Percentiles rank a stretch among this genome's conserved stretches.
Conservation (phyloP, 2,797 vertebrate genomes). For the Siniperca undulata region DNA sequence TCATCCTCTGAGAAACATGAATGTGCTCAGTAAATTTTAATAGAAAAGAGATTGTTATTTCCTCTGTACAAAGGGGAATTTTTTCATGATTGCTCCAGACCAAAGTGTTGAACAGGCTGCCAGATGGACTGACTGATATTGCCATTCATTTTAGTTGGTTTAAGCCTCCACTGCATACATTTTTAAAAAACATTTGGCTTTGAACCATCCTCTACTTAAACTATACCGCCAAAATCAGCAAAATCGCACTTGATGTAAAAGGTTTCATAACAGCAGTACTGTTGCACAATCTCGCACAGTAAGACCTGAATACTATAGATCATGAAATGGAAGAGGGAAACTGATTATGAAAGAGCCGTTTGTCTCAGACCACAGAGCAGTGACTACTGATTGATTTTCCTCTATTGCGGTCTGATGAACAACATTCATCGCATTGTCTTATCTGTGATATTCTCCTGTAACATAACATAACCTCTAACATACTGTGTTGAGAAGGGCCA, state of each 20-base stretch:
- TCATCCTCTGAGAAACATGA: neutral
- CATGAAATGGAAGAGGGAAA: neutral
- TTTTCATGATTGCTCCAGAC: neutral
- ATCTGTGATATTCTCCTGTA: constrained; percentile 19
- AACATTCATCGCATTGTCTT: constrained; percentile 37
- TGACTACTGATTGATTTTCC: neutral
- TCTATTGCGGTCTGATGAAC: constrained; percentile 22
- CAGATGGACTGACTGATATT: neutral
- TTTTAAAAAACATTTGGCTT: neutral
- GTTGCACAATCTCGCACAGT: neutral
- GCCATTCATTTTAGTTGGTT: neutral
- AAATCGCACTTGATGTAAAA: neutral
- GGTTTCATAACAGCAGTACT: neutral
- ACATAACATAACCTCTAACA: constrained; percentile 10
- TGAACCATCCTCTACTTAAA: neutral
- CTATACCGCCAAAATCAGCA: neutral
- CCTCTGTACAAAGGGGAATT: too few species aligned
- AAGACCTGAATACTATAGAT: neutral
- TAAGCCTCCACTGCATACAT: neutral
- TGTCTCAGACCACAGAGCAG: neutral
- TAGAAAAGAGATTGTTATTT: neutral
- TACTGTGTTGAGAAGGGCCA: constrained; percentile 31
- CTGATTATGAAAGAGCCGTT: constrained; percentile 9
- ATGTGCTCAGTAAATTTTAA: neutral
- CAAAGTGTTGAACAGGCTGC: neutral